Percentiles rank a stretch among this genome's conserved stretches.
Conservation (phyloP, 2,113 vertebrate species). For the Toxotes chatareus region DNA sequence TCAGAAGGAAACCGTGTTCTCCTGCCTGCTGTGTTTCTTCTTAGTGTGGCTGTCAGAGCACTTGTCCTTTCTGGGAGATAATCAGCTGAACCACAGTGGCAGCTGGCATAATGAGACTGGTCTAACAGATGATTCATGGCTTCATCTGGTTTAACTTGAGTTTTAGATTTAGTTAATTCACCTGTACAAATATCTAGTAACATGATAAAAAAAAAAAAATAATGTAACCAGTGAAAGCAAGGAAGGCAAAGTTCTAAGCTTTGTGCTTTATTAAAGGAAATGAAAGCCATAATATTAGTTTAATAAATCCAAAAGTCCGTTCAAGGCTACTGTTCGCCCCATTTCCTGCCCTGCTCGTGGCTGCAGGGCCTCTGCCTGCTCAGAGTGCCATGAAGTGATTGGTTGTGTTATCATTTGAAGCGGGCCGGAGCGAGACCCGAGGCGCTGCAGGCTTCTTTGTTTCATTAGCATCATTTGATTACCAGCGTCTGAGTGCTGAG, state of each 20-base stretch:
- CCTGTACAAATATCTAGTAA: neutral
- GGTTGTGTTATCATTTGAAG: conserved; percentile 29
- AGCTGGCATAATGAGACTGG: neutral
- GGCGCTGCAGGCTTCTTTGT: conserved; percentile 35
- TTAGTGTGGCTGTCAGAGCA: neutral
- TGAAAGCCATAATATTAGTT: neutral
- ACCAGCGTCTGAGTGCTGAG: conserved; percentile 27
- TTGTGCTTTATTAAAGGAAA: conserved; percentile 1
- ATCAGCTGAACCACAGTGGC: conserved; percentile 6
- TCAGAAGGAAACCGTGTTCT: neutral
- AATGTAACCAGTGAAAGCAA: neutral
- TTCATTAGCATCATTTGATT: conserved; percentile 68
- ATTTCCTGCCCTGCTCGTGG: neutral
- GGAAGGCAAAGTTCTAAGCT: neutral
- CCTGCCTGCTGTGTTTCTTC: neutral
- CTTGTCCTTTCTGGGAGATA: conserved; percentile 5
- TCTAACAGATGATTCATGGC: conserved; percentile 10
- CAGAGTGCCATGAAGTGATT: conserved; percentile 29
- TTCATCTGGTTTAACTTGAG: conserved; percentile 11
- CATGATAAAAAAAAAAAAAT: neutral
- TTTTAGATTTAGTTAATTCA: conserved; percentile 6
- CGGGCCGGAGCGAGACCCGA: neutral
- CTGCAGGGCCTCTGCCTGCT: neutral
- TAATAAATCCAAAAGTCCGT: neutral
- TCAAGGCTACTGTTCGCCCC: neutral